Conservation (phyloP, 1,140 invertebrate species). For the Lordiphosa stackelbergi region DNA sequence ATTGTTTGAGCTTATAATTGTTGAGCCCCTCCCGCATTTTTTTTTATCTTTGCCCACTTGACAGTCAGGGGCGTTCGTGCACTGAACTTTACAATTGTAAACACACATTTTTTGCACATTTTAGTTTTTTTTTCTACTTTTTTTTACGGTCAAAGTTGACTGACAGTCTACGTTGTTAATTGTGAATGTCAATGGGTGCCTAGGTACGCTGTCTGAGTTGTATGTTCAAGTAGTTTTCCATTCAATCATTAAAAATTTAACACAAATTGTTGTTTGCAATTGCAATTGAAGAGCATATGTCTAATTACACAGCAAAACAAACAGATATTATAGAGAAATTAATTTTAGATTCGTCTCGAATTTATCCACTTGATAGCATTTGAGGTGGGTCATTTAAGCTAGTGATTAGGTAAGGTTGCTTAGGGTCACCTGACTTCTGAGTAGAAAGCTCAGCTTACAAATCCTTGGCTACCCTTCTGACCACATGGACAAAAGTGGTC, state of each 20-base stretch:
- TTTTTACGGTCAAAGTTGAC: slow-evolving; percentile 67
- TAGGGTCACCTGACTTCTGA: too few relatives aligned
- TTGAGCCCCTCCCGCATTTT: not conserved
- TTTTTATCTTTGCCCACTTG: slow-evolving; percentile 24
- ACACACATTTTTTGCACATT: slow-evolving; percentile 20
- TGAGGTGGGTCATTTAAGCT: too few relatives aligned
- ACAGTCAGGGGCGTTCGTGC: slow-evolving; percentile 63
- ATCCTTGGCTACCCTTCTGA: too few relatives aligned
- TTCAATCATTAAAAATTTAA: slow-evolving; percentile 54
- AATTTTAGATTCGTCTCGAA: too few relatives aligned
- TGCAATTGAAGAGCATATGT: slow-evolving; percentile 13
- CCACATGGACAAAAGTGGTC: too few relatives aligned
- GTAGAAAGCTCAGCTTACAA: too few relatives aligned
- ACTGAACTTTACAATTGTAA: slow-evolving; percentile 43
- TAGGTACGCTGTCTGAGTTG: slow-evolving; percentile 9
- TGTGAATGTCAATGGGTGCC: slow-evolving; percentile 48
- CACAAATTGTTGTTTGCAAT: slow-evolving; percentile 29
- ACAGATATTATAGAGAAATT: too few relatives aligned
- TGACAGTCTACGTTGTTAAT: slow-evolving; percentile 36
- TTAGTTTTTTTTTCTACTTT: slow-evolving; percentile 19
- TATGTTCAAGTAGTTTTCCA: slow-evolving; percentile 44
- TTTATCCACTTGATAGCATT: too few relatives aligned
- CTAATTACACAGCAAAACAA: too few relatives aligned
- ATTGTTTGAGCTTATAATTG: slow-evolving; percentile 61
- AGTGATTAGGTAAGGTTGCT: too few relatives aligned